These are phyloP conservation scores for Brachionus asplanchnoidis DNA, from an alignment of 1,140 invertebrate genomes.

Conservation along the genomic window DNA sequence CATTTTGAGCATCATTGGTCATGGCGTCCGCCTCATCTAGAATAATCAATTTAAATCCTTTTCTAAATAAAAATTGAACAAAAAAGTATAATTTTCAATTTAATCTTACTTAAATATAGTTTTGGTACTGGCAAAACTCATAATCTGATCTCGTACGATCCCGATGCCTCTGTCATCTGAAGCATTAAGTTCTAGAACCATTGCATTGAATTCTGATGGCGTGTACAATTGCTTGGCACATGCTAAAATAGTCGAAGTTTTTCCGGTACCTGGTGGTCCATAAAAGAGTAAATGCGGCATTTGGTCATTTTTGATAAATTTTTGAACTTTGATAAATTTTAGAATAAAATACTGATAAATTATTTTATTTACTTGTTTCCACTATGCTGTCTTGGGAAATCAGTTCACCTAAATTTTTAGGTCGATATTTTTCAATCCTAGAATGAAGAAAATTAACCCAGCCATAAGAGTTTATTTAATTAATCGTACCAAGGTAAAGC, in stretches of 20 bases:
- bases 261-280: slow-evolving; percentile 96
- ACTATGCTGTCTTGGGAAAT: slow-evolving; percentile 97
- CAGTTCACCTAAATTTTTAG: slow-evolving; percentile 78
- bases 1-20: slow-evolving; percentile 99
- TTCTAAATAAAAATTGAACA: slow-evolving; percentile 51
- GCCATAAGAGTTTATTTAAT: neutral
- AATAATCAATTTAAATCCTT: slow-evolving; percentile 90
- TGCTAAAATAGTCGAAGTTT: slow-evolving; percentile 95
- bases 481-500: slow-evolving; percentile 22
- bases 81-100: neutral
- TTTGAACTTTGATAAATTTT: slow-evolving; percentile 66
- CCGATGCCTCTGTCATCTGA: slow-evolving; percentile 98
- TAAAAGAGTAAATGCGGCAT: slow-evolving; percentile 95
- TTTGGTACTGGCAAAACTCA: slow-evolving; percentile 96
- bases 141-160: slow-evolving; percentile 86
- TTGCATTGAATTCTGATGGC: slow-evolving; percentile 75
- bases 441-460: neutral
- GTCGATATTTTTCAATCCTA: slow-evolving; percentile 96
- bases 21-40: slow-evolving; percentile 99
- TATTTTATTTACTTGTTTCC: slow-evolving; percentile 73
- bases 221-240: slow-evolving; percentile 88
- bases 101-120: slow-evolving; percentile 76
- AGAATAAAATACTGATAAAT: neutral
- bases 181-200: slow-evolving; percentile 84
- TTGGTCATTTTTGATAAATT: slow-evolving; percentile 84